phyloP scores from a whole-genome alignment of 1,140 invertebrate genomes.

The Pogonognathellus flavescens region DNA sequence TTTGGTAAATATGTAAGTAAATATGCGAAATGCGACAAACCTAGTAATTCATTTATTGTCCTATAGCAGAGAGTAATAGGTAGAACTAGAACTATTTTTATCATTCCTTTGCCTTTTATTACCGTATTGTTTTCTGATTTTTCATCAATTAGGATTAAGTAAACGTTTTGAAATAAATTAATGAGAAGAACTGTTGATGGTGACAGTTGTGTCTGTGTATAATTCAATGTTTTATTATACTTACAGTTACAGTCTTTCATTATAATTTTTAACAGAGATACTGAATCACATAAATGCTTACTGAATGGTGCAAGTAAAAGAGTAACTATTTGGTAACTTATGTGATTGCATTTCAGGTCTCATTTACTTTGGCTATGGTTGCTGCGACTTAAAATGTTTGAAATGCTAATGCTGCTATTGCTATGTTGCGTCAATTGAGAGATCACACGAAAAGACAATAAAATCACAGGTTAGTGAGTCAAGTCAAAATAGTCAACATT shows the following conservation, averaged over 20 bases:
- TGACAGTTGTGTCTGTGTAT: slow-evolving; percentile 11
- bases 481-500: slow-evolving; percentile 31
- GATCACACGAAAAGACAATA: slow-evolving; percentile 27
- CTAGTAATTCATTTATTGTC: not conserved
- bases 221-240: too few relatives aligned
- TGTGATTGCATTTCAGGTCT: slow-evolving; percentile 32
- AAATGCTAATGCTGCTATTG: slow-evolving; percentile 8
- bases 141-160: not conserved
- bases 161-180: slow-evolving; percentile 4
- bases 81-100: too few relatives aligned
- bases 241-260: too few relatives aligned
- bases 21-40: slow-evolving; percentile 1
- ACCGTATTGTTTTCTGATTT: not conserved
- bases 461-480: slow-evolving; percentile 38
- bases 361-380: slow-evolving; percentile 25
- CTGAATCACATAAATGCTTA: too few relatives aligned
- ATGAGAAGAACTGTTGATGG: not conserved
- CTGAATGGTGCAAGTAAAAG: too few relatives aligned
- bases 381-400: slow-evolving; percentile 19
- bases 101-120: not conserved
- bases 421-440: not conserved
- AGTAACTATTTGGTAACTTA: not conserved
- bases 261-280: too few relatives aligned
- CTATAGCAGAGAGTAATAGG: not conserved
- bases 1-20: slow-evolving; percentile 31